A percentile compares a stretch with the other conserved stretches of the same genome.
Conservation (phyloP, 2,113 vertebrate species). For the Notechis scutatus region DNA sequence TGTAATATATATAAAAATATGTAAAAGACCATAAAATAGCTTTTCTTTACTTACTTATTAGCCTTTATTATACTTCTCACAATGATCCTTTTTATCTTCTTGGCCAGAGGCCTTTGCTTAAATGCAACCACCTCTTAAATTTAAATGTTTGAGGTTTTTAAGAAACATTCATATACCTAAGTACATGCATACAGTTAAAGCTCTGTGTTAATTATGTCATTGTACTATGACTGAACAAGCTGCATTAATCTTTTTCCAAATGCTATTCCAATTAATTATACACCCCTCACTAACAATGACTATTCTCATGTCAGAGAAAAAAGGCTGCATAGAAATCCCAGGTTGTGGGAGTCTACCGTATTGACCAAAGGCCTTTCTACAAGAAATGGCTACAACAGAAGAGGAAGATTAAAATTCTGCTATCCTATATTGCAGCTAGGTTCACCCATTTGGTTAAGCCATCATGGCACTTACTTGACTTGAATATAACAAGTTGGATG, state of each 20-base stretch:
- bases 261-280: not conserved
- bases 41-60: not conserved
- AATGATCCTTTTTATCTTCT: not conserved
- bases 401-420: not conserved
- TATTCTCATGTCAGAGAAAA: not conserved
- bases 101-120: not conserved
- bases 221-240: not conserved
- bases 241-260: not conserved
- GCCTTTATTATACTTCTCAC: not conserved
- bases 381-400: not conserved
- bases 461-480: not conserved
- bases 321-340: not conserved
- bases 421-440: not conserved
- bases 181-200: not conserved
- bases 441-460: not conserved
- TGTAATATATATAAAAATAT: not conserved
- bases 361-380: not conserved
- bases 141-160: not conserved
- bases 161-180: not conserved
- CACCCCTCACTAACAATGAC: not conserved
- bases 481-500: not conserved
- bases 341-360: not conserved
- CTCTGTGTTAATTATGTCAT: not conserved
- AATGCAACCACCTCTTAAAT: not conserved
- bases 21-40: not conserved